Conservation (phyloP, 2,888 invertebrate genomes). For the Idaea biselata region DNA sequence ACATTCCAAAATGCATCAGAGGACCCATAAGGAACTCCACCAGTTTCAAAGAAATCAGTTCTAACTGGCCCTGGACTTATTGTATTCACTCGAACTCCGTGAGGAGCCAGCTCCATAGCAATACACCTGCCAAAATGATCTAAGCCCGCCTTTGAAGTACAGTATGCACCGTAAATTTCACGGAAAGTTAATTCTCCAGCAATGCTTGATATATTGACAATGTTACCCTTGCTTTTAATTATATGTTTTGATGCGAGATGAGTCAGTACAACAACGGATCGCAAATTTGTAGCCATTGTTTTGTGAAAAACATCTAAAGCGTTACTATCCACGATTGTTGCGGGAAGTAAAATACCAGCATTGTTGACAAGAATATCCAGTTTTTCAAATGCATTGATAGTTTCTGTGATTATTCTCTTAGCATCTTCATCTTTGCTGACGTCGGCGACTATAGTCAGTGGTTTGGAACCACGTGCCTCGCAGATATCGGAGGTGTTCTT, state of each 20-base stretch:
- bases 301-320: slow-evolving; percentile 33
- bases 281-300: slow-evolving; percentile 37
- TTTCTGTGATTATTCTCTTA: slow-evolving; percentile 30
- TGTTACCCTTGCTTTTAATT: slow-evolving; percentile 40
- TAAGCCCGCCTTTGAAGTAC: slow-evolving; percentile 57
- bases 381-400: slow-evolving; percentile 30
- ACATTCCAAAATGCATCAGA: slow-evolving; percentile 76
- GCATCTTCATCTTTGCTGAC: slow-evolving; percentile 35
- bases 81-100: slow-evolving; percentile 88
- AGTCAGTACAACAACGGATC: slow-evolving; percentile 33
- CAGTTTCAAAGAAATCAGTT: slow-evolving; percentile 30
- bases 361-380: slow-evolving; percentile 41
- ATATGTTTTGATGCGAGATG: slow-evolving; percentile 35
- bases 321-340: slow-evolving; percentile 27
- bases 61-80: slow-evolving; percentile 93
- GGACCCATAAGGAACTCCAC: slow-evolving; percentile 43
- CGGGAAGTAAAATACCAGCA: slow-evolving; percentile 30
- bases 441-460: slow-evolving; percentile 34
- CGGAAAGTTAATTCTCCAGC: slow-evolving; percentile 15
- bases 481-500: slow-evolving; percentile 23
- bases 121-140: slow-evolving; percentile 93
- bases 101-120: slow-evolving; percentile 87
- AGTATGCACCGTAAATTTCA: slow-evolving; percentile 26
- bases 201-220: slow-evolving; percentile 42
- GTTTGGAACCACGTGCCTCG: slow-evolving; percentile 23